Evolutionary conservation across 2,888 invertebrate species (phyloP).

Genomic region (Anorthoa munda): DNA sequence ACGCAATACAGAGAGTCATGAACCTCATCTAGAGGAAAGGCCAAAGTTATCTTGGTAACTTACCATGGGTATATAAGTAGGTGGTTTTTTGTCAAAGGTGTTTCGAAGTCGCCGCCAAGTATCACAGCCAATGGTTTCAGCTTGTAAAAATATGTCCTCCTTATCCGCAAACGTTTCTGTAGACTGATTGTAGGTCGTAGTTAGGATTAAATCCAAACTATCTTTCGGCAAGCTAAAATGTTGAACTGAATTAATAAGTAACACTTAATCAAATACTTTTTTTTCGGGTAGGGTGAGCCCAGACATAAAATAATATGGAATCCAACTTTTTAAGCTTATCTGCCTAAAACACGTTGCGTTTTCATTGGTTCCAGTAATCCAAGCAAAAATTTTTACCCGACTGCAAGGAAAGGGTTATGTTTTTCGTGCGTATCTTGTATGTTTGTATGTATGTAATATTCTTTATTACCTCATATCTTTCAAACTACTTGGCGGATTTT

Average conservation of each 20-base stretch:
- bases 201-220: constrained; percentile 93
- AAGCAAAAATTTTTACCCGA: no score
- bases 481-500: no score
- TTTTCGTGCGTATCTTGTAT: no score
- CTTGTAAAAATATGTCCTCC: constrained; percentile 92
- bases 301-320: not conserved
- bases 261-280: not conserved
- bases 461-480: no score
- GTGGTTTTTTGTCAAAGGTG: constrained; percentile 86
- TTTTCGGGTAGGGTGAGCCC: not conserved
- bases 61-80: constrained; percentile 86
- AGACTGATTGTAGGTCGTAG: constrained; percentile 93
- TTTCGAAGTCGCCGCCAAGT: constrained; percentile 94
- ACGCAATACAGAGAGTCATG: not conserved
- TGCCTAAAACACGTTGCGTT: not conserved
- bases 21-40: not conserved
- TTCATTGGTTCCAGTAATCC: not conserved
- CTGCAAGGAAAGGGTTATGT: no score
- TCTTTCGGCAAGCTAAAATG: constrained; percentile 91
- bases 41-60: constrained; percentile 53
- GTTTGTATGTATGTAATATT: no score
- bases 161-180: constrained; percentile 92
- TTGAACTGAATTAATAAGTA: not conserved
- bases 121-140: constrained; percentile 92
- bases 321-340: not conserved